Evolutionary conservation across 1,140 invertebrate species (phyloP).

Genomic region (Plectus sambesii): DNA sequence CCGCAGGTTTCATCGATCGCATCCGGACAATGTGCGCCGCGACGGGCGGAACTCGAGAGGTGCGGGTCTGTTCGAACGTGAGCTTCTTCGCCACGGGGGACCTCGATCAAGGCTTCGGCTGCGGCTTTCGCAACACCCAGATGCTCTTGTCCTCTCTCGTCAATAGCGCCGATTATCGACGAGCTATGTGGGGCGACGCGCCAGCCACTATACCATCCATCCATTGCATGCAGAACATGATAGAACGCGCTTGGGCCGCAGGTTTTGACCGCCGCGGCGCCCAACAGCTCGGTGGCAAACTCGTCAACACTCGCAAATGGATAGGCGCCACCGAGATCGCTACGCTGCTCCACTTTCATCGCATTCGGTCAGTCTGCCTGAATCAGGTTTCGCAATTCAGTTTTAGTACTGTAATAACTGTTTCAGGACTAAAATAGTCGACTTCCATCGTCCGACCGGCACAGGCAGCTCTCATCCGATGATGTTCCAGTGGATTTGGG

Average conservation of each 20-base stretch:
- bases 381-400: too few species aligned
- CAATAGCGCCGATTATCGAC: constrained; percentile 60
- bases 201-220: constrained; percentile 64
- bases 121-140: constrained; percentile 72
- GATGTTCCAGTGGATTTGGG: background rate
- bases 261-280: constrained; percentile 72
- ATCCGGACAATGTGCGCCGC: too few species aligned
- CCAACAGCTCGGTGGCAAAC: constrained; percentile 65
- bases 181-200: constrained; percentile 52
- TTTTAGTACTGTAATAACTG: too few species aligned
- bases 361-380: too few species aligned
- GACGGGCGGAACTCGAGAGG: too few species aligned
- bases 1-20: too few species aligned
- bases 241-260: constrained; percentile 72
- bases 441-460: constrained; percentile 42
- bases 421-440: constrained; percentile 30
- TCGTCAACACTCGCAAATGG: constrained; percentile 77
- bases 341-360: too few species aligned
- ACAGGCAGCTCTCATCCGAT: constrained; percentile 37
- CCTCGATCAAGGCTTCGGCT: constrained; percentile 70
- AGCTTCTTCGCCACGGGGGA: background rate
- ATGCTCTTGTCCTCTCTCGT: constrained; percentile 73
- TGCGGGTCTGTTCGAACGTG: too few species aligned
- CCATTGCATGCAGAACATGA: constrained; percentile 65
- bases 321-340: constrained; percentile 67